phyloP scores from a whole-genome alignment of 2,888 invertebrate genomes.

The Cordilura impudica region DNA sequence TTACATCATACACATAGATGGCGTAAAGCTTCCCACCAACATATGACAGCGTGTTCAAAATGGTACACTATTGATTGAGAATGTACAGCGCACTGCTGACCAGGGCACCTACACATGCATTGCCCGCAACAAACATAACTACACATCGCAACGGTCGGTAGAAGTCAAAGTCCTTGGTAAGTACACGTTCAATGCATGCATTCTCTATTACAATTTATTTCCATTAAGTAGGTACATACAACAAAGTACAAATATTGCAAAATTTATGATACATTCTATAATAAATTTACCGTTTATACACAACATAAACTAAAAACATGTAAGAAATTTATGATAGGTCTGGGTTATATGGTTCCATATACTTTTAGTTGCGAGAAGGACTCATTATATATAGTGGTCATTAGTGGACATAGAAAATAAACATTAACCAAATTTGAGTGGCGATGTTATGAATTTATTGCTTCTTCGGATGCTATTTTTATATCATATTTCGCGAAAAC shows the following conservation, averaged over 20 bases:
- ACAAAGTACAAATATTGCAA: conserved; percentile 53
- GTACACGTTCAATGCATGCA: conserved; percentile 63
- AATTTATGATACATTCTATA: conserved; percentile 32
- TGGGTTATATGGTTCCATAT: too few relatives aligned
- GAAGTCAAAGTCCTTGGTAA: conserved; percentile 86
- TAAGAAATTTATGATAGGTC: too few relatives aligned
- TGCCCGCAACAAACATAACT: conserved; percentile 89
- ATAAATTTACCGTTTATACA: background rate
- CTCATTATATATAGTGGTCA: too few relatives aligned
- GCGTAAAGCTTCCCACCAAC: conserved; percentile 88
- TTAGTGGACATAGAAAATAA: too few relatives aligned
- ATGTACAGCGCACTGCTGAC: conserved; percentile 89
- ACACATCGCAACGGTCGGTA: conserved; percentile 86
- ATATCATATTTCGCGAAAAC: too few relatives aligned
- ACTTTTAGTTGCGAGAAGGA: too few relatives aligned
- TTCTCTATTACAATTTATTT: conserved; percentile 38
- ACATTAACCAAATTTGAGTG: too few relatives aligned
- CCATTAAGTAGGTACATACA: conserved; percentile 30
- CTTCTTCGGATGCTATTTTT: too few relatives aligned
- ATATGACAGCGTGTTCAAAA: conserved; percentile 91
- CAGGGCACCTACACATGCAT: conserved; percentile 94
- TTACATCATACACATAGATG: conserved; percentile 80
- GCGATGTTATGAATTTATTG: too few relatives aligned
- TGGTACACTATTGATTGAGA: conserved; percentile 90
- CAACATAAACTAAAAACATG: background rate